A percentile compares a stretch with the other conserved stretches of the same genome.
These are phyloP conservation scores for Octopus sinensis DNA, from an alignment of 1,140 invertebrate genomes.

Conservation along the genomic window DNA sequence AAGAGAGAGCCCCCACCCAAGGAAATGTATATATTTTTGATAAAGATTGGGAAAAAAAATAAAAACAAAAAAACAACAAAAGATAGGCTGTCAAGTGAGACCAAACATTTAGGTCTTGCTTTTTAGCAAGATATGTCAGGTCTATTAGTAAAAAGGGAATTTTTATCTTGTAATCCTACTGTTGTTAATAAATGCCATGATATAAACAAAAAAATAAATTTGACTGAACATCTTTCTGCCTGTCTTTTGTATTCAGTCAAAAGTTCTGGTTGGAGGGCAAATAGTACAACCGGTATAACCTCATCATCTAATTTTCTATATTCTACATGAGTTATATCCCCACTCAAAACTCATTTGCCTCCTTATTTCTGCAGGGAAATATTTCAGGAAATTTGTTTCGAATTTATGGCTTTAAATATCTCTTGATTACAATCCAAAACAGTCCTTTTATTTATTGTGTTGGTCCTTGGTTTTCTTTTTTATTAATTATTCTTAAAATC, in stretches of 20 bases:
- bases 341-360: neutral
- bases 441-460: too few relatives aligned
- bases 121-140: neutral
- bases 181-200: slow-evolving; percentile 16
- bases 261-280: neutral
- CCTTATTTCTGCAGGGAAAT: neutral
- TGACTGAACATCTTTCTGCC: neutral
- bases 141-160: neutral
- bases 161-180: slow-evolving; percentile 15
- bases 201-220: neutral
- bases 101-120: neutral
- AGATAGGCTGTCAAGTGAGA: neutral
- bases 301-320: neutral
- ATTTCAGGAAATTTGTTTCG: neutral
- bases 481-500: too few relatives aligned
- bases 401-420: neutral
- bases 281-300: neutral
- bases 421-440: too few relatives aligned
- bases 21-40: slow-evolving; percentile 16
- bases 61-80: neutral
- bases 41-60: neutral
- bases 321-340: neutral
- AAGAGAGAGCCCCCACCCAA: neutral
- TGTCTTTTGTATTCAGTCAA: neutral
- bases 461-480: too few relatives aligned